Evolutionary conservation across 2,888 invertebrate genomes (phyloP).

Genomic region (Chydorus sphaericus): DNA sequence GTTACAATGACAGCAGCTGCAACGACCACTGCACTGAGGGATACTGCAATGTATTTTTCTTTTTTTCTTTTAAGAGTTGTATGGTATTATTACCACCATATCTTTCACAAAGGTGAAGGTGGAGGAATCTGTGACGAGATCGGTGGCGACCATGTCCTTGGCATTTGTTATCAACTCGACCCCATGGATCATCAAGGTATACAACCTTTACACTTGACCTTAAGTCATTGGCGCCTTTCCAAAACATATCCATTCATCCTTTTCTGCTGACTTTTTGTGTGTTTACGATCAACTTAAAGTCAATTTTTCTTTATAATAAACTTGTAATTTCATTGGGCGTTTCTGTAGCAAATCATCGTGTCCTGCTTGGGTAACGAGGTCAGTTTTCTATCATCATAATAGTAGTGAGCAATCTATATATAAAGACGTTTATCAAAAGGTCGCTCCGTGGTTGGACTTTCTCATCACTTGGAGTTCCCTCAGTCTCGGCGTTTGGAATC

Average conservation of each 20-base stretch:
- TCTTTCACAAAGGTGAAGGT: neutral
- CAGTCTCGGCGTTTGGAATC: slow-evolving; percentile 82
- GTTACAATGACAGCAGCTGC: slow-evolving; percentile 7
- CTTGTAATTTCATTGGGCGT: no score
- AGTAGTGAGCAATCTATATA: neutral
- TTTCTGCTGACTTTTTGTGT: no score
- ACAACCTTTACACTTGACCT: no score
- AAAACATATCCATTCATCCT: no score
- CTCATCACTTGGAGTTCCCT: slow-evolving; percentile 72
- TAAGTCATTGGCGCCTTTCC: no score
- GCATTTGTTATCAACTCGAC: slow-evolving; percentile 84
- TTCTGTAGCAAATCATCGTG: slow-evolving; percentile 75
- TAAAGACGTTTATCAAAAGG: slow-evolving; percentile 32
- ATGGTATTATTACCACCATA: neutral
- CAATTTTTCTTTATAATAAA: no score
- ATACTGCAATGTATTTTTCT: slow-evolving; percentile 4
- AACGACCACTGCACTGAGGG: neutral
- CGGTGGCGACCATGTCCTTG: slow-evolving; percentile 82
- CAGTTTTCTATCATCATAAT: slow-evolving; percentile 20
- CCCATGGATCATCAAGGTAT: slow-evolving; percentile 80
- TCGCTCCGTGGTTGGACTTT: slow-evolving; percentile 67
- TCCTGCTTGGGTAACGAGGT: slow-evolving; percentile 76
- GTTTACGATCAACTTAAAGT: no score
- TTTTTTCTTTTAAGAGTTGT: no score
- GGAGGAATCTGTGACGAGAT: slow-evolving; percentile 39